A percentile compares a stretch with the other conserved stretches of the same genome.
phyloP scores from a whole-genome alignment of 2,888 invertebrate genomes.

The Bugula neritina region DNA sequence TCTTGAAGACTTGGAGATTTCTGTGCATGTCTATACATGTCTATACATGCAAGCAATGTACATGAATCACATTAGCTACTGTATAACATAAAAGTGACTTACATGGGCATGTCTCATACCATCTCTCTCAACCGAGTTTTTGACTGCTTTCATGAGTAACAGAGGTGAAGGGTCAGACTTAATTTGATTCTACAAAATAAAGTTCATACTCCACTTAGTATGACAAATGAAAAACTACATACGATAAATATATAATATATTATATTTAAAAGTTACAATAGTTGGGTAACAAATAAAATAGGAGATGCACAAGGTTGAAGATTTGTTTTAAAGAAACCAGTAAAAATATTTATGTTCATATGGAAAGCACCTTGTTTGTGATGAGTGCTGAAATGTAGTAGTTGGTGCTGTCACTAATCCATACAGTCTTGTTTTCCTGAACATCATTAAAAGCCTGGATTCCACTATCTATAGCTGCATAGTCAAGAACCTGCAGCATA shows the following conservation, averaged over 20 bases:
- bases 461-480: not conserved
- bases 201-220: not conserved
- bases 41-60: no score
- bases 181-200: conserved; percentile 10
- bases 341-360: no score
- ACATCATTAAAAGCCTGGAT: not conserved
- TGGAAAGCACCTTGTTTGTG: conserved; percentile 1
- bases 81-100: no score
- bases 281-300: no score
- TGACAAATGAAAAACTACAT: no score
- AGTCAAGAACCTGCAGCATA: conserved; percentile 6
- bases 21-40: no score
- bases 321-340: no score
- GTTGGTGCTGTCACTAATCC: conserved; percentile 39
- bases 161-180: conserved; percentile 39
- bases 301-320: no score
- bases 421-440: conserved; percentile 33
- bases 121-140: conserved; percentile 62
- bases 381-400: conserved; percentile 34
- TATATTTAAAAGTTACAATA: no score
- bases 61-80: no score
- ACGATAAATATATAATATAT: no score
- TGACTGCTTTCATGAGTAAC: conserved; percentile 43
- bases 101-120: conserved; percentile 67
- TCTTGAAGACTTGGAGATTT: no score